Evolutionary conservation across 1,140 invertebrate genomes (phyloP).

Genomic region (Ptiloglossa arizonensis): DNA sequence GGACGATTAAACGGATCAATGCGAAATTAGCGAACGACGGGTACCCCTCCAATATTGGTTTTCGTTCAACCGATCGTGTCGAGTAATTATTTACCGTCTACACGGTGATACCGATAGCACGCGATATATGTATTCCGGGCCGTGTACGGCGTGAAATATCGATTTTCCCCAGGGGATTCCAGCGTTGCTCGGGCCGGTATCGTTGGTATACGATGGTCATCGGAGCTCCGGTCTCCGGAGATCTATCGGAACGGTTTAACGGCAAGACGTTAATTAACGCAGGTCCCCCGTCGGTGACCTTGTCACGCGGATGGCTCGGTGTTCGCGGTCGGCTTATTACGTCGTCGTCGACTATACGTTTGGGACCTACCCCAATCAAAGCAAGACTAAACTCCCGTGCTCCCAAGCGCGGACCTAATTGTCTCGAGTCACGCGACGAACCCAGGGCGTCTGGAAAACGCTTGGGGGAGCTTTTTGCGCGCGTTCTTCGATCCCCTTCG

Average conservation of each 20-base stretch:
- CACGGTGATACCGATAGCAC: neutral
- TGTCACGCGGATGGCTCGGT: constrained; percentile 41
- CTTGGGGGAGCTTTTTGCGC: constrained; percentile 42
- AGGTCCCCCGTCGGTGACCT: constrained; percentile 61
- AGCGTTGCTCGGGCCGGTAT: neutral
- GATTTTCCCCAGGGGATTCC: constrained; percentile 13
- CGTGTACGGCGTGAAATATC: neutral
- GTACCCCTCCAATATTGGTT: neutral
- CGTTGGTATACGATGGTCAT: constrained; percentile 31
- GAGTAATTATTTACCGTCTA: constrained; percentile 13
- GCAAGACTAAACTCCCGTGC: constrained; percentile 57
- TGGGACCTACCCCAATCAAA: constrained; percentile 72
- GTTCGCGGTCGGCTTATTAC: constrained; percentile 49
- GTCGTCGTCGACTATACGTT: constrained; percentile 54
- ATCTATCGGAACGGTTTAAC: constrained; percentile 49
- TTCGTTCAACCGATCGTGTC: constrained; percentile 4
- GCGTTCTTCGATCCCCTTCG: constrained; percentile 42
- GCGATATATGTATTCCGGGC: neutral
- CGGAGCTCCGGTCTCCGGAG: constrained; percentile 30
- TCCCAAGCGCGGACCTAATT: constrained; percentile 61
- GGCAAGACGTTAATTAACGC: constrained; percentile 60
- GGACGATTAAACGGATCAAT: neutral
- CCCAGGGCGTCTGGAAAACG: constrained; percentile 47
- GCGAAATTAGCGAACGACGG: neutral
- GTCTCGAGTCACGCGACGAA: constrained; percentile 66